Evolutionary conservation across 2,797 vertebrate species (phyloP), one percentile per base, ranked within the genome.

Genomic region (Brotogeris chrysoptera): DNA sequence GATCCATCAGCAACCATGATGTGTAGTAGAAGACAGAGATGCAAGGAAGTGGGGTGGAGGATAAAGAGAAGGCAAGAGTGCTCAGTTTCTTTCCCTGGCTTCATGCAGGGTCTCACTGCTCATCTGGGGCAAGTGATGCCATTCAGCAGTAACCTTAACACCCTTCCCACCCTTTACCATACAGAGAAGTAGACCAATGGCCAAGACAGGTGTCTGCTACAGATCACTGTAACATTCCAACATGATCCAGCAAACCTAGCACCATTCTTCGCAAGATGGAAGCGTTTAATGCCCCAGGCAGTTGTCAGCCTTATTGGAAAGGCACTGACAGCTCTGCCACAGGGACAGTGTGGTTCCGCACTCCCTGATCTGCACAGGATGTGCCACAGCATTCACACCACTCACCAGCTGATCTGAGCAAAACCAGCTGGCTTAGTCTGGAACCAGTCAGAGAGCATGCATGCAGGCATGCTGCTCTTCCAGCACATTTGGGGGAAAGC

Each of bases 361-460:
- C 27, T 68, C 55, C 34, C 27, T 19, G 34, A 39, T 24, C 47
- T 68, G n/a, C 66, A 55, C 0, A 2, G 28, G 70, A 25, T 7
- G 24, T 59, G 46, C 69, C 43, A 16, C 18, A 34, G 25, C 59
- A 12, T 23, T 88, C 52, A 63, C 25, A 68, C 15, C 7, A 5
- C 43, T 49, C 30, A 30, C 27, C 34, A 71, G 52, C 32, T 44
- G 46, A 64, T 44, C 64, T 71, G 49, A 68, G 19, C 19, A 63
- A 78, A 86, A 68, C 6, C 11, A 57, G 36, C 44, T 61, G 25
- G 5, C 82, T 90, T 61, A 32, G 32, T 44, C 60, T 38, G n/a
- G 59, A 82, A 39, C 4, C 2, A 2, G n/a, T 9, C 8, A 9
- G 19, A 80, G 25, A 57, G 4, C 60, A 57, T 0, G 0, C 21